Percentiles rank a stretch among this genome's conserved stretches.
Conservation (phyloP, 1,140 invertebrate species). For the Hycleus phaleratus region DNA sequence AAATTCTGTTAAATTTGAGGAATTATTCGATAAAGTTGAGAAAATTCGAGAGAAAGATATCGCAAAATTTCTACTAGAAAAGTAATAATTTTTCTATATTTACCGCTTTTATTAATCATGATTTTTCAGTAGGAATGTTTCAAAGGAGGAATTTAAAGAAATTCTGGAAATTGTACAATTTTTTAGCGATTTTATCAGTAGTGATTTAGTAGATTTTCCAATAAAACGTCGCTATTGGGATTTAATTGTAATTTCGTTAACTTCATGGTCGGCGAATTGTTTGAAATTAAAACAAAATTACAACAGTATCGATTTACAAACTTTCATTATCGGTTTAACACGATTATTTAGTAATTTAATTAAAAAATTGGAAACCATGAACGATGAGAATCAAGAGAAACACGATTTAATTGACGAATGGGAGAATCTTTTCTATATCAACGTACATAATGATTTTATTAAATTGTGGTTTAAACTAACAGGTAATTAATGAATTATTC, state of each 20-base stretch:
- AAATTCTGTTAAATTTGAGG: slow-evolving; percentile 22
- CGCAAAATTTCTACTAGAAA: slow-evolving; percentile 19
- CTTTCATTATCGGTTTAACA: slow-evolving; percentile 45
- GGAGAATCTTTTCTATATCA: slow-evolving; percentile 49
- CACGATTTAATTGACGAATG: slow-evolving; percentile 49
- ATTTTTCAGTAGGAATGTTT: slow-evolving; percentile 36
- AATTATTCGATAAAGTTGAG: slow-evolving; percentile 27
- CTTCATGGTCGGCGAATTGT: slow-evolving; percentile 49
- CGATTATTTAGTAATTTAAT: slow-evolving; percentile 45
- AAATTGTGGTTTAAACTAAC: slow-evolving; percentile 44
- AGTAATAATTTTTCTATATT: slow-evolving; percentile 4
- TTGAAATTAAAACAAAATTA: slow-evolving; percentile 21
- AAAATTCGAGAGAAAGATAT: slow-evolving; percentile 20
- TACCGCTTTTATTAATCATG: not conserved
- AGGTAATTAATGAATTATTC: slow-evolving; percentile 20
- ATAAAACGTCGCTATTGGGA: slow-evolving; percentile 51
- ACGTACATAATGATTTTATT: slow-evolving; percentile 45
- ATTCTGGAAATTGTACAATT: slow-evolving; percentile 40
- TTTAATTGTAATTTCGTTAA: slow-evolving; percentile 54
- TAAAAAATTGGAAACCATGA: slow-evolving; percentile 40
- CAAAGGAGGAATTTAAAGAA: slow-evolving; percentile 38
- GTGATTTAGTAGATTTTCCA: slow-evolving; percentile 39
- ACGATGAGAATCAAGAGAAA: slow-evolving; percentile 39
- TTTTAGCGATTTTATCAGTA: slow-evolving; percentile 33
- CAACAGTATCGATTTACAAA: slow-evolving; percentile 36